Evolutionary conservation across 2,888 invertebrate genomes (phyloP), one percentile per base, ranked within the genome.

Genomic region (Calephelis perditalis): DNA sequence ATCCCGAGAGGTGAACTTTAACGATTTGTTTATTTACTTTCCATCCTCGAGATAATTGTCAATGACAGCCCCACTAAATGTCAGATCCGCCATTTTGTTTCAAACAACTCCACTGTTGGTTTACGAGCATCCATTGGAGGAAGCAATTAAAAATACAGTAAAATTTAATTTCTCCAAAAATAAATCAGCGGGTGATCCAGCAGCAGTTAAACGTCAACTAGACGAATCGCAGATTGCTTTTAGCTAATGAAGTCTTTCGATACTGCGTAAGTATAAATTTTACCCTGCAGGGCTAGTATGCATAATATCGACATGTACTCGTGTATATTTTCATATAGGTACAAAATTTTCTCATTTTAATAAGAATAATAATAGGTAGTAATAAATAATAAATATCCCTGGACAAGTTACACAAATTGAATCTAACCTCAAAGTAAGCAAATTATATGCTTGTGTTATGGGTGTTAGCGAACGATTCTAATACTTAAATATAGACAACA

Each of bases 71-170:
- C 65, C 60, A 65, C 65, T 71, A 68, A 70, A 70, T 58, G 71
- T 71, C 71, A 58, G 60, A 63, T 52, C 60, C 59, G 61, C 64
- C 65, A 66, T 66, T 60, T 66, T 65, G 66, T 65, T 65, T 64
- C 62, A 66, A 70, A 70, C 68, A 65, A 65, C 69, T 67, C 63
- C 64, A 60, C 63, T 63, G 69, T 60, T 57, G 59, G 59, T 73
- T 73, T 69, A 73, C 72, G 73, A 72, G 64, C 70, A 59, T 10
- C 52, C 52, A 76, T 75, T 74, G 71, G 73, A 79, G 84, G 84
- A 84, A 83, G 83, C 76, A 79, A 77, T 84, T 81, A 84, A 84
- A 74, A 72, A 70, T 65, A 71, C 73, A 75, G 76, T 82, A 78
- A 83, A 75, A 67, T 82, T 82, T 82, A 72, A 72, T 71, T 68